Evolutionary conservation across 2,797 vertebrate species (phyloP), one percentile per base, ranked within the genome.

Genomic region (Myotis pilosus): DNA sequence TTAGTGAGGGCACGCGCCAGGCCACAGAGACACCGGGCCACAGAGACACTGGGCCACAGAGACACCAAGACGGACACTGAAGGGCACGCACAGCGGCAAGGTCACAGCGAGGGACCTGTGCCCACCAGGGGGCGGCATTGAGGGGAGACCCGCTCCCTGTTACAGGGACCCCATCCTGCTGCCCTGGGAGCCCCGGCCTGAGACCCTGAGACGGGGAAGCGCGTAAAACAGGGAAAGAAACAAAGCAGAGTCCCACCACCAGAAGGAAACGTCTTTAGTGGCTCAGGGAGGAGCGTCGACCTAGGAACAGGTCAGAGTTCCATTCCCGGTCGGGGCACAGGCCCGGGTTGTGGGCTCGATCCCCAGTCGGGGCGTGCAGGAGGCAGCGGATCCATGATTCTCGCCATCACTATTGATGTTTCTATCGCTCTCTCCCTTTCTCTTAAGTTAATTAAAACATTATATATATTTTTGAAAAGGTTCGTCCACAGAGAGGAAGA

Each of bases 1-100:
- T 98, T 98, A 98, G 98, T 98, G 6, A 17, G 62, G 28, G 62
- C 13, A n/a, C 7, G 6, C 12, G 57, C 28, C 28, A 15, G 60
- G 28, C 60, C 60, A n/a, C 12, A 30, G 41, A 8, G 41, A 41
- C 11, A 25, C 28, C 12, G 62, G 62, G 30, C 62, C 62, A n/a
- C 13, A n/a, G 11, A 10, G 44, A 41, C 10, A 23, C 28, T 5
- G 60, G 44, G 44, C 44, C 44, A 47, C 44, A 6, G 51, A n/a
- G 17, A 66, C 64, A 8, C 30, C 62, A 3, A n/a, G 62, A 64
- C 30, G 15, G 94, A 98, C 96, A 97, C n/a, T 4, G 95, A 96
- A 30, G 89, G 89, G 97, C 93, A 94, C 49, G 87, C 95, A 97
- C 8, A 57, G 51, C n/a, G 28, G 47, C 68, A 60, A 83, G 66